These are phyloP conservation scores for Eupithecia abbreviata DNA, from an alignment of 2,888 invertebrate genomes.

Conservation along the genomic window DNA sequence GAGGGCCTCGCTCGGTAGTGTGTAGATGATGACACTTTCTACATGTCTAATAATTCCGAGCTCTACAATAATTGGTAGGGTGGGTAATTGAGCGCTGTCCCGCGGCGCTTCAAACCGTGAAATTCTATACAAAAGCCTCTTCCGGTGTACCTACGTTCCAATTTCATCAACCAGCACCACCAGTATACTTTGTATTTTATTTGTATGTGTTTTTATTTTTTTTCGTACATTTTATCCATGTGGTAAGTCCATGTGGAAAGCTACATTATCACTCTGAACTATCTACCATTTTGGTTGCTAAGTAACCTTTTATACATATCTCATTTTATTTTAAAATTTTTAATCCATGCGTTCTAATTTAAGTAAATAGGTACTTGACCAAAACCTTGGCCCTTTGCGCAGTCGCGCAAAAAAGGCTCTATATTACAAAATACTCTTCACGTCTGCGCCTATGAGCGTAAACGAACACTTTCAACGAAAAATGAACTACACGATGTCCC, in stretches of 20 bases:
- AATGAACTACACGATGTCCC: slow-evolving; percentile 36
- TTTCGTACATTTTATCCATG: background rate
- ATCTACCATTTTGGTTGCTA: background rate
- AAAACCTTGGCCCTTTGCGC: background rate
- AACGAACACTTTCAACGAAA: slow-evolving; percentile 36
- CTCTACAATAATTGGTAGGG: background rate
- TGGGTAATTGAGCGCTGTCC: background rate
- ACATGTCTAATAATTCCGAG: background rate
- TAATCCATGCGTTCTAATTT: background rate
- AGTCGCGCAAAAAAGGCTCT: slow-evolving; percentile 9
- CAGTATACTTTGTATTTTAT: background rate
- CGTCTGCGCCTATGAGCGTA: slow-evolving; percentile 27
- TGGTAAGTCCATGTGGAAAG: no score
- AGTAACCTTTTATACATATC: background rate
- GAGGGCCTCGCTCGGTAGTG: background rate
- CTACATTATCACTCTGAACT: background rate
- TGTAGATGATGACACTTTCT: background rate
- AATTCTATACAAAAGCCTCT: slow-evolving; percentile 2
- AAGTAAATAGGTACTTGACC: slow-evolving; percentile 9
- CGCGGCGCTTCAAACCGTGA: slow-evolving; percentile 2
- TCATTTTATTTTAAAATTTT: background rate
- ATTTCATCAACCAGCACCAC: background rate
- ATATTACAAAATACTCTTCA: slow-evolving; percentile 23
- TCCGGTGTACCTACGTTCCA: background rate
- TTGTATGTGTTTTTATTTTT: background rate